A percentile compares a stretch with the other conserved stretches of the same genome.
These are phyloP conservation scores for Amphiprion ocellaris DNA, from an alignment of 2,113 vertebrate species.

Conservation along the genomic window DNA sequence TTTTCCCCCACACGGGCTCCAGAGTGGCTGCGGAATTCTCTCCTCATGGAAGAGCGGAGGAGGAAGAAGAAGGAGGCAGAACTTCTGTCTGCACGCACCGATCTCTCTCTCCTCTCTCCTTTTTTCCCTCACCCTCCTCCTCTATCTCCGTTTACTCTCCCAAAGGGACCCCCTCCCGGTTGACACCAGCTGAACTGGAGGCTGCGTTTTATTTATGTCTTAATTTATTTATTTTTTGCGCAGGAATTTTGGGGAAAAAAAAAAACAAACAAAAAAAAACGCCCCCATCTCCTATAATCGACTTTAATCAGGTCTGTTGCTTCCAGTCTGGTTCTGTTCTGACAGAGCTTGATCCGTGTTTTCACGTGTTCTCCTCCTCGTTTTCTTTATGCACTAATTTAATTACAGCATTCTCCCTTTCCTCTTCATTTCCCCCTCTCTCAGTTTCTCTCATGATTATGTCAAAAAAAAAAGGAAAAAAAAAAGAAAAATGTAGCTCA, in stretches of 20 bases:
- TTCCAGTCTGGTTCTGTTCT: constrained; percentile 40
- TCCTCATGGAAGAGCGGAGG: constrained; percentile 55
- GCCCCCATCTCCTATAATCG: constrained; percentile 19
- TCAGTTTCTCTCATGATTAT: constrained; percentile 77
- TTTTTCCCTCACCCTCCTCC: constrained; percentile 19
- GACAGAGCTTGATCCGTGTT: constrained; percentile 47
- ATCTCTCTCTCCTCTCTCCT: constrained; percentile 31
- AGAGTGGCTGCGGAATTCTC: constrained; percentile 45
- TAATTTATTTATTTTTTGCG: constrained; percentile 11
- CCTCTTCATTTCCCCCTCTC: constrained; percentile 17
- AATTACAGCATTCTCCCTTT: constrained; percentile 64
- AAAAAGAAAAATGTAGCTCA: constrained; percentile 67
- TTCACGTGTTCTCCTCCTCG: constrained; percentile 52
- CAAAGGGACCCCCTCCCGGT: constrained; percentile 25
- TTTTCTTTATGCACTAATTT: constrained; percentile 75
- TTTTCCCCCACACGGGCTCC: constrained; percentile 63
- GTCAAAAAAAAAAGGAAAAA: constrained; percentile 72
- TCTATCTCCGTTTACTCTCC: constrained; percentile 16
- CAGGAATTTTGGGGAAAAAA: not conserved
- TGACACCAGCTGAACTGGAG: constrained; percentile 58
- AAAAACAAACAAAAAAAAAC: too few relatives aligned
- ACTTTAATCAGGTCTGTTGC: constrained; percentile 48
- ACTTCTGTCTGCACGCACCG: constrained; percentile 36
- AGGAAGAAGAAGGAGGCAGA: constrained; percentile 62
- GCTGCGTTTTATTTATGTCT: not conserved